Base-by-base conservation (phyloP, 2,797 vertebrate species). In the Ispidina lecontei region DNA sequence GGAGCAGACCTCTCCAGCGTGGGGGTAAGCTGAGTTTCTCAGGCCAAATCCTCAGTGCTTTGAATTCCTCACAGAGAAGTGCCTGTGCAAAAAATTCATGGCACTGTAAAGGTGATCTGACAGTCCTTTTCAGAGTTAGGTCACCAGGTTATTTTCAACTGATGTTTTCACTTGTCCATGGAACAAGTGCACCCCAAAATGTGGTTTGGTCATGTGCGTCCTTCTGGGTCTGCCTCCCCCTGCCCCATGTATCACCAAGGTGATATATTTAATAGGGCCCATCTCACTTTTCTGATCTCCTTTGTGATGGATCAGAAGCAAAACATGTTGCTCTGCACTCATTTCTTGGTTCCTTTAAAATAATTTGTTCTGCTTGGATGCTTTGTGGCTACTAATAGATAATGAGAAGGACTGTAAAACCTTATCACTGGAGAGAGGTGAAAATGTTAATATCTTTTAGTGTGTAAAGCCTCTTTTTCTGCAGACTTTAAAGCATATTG, bases 371-470 rank as follows among this genome's bases (percentile, higher is more conserved):
- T 83, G 72, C 68, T 91, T 37, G 63, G 72, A 9, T 79, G 72
- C 68, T 91, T 73, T 67, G 77, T 74, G 77, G 47, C 64, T 83
- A 43, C 59, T 71, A 70, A 79, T 56, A 86, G 63, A 62, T 54
- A 75, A 87, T 70, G 73, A 63, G 85, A 76, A 88, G 56, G 64
- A 6, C 33, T 86, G 35, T 75, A 92, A 91, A 84, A 78, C 70
- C 56, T 88, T 76, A 41, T 58, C 60, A 5, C 80, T 76, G 85
- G 63, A 81, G 67, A 90, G 67, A 14, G 56, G 44, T 84, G 76
- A 17, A 77, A 64, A 64, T 60, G 29, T 35, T 70, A n/a, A 59
- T 52, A 23, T 52, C 23, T 76, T 0, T 72, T 43, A 13, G 47
- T 26, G 46, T 25, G 21, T 1, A 9, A 23, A 84, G 82, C 33